Evolutionary conservation across 30 jellyfish, hydroid and myxozoan species (phyloP).

Genomic region (Cassiopea andromeda): DNA sequence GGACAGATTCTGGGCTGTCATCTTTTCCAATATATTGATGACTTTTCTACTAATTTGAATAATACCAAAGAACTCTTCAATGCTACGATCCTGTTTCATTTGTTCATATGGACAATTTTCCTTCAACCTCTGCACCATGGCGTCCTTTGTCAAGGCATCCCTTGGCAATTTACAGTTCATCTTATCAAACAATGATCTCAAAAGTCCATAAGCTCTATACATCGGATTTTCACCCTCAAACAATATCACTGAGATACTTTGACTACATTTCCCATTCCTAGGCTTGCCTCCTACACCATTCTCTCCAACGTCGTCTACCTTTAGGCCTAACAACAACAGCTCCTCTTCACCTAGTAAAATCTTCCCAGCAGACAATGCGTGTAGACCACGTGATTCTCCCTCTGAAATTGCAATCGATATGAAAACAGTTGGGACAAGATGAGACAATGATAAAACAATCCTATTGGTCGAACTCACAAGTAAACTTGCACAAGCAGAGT

Average conservation of each 20-base stretch:
- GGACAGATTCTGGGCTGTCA: conserved; percentile 60
- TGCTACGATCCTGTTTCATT: conserved; percentile 30
- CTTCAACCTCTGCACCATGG: conserved; percentile 21
- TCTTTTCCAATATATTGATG: conserved; percentile 37
- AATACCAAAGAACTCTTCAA: conserved; percentile 59
- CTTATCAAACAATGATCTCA: conserved; percentile 17
- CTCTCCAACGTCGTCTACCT: background rate
- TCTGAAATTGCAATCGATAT: conserved; percentile 33
- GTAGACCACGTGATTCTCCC: conserved; percentile 69
- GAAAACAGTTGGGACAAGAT: conserved; percentile 66
- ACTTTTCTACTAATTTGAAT: conserved; percentile 27
- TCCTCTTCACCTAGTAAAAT: conserved; percentile 43
- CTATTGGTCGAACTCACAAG: conserved; percentile 28
- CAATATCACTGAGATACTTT: conserved; percentile 52
- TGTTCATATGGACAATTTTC: conserved; percentile 37
- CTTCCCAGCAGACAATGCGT: conserved; percentile 64
- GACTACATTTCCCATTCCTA: conserved; percentile 12
- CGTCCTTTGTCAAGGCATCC: conserved; percentile 53
- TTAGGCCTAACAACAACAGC: conserved; percentile 26
- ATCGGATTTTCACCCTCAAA: conserved; percentile 76
- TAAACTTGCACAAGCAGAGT: conserved; percentile 38
- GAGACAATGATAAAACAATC: conserved; percentile 43
- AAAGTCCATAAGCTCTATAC: conserved; percentile 46
- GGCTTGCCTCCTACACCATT: background rate
- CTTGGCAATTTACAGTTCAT: conserved; percentile 45